Conservation (phyloP, 2,888 invertebrate genomes). For the Villa cingulata region DNA sequence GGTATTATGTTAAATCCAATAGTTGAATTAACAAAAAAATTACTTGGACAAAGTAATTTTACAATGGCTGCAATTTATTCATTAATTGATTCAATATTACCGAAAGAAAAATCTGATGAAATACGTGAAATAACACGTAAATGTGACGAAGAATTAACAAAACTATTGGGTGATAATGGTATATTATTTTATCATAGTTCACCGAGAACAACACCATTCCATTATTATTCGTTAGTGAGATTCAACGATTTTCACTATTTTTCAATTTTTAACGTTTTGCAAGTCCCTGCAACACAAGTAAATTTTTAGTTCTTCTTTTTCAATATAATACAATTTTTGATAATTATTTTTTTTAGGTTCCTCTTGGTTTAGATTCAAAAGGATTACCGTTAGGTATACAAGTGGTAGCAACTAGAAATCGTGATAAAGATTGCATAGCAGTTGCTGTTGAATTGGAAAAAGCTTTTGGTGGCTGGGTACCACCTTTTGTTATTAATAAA, state of each 20-base stretch:
- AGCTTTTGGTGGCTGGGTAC: slow-evolving; percentile 81
- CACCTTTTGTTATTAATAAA: slow-evolving; percentile 40
- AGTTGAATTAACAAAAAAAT: slow-evolving; percentile 45
- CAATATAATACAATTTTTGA: not conserved
- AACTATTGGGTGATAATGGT: slow-evolving; percentile 60
- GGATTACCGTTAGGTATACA: slow-evolving; percentile 83
- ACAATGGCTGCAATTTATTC: slow-evolving; percentile 55
- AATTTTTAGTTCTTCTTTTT: slow-evolving; percentile 9
- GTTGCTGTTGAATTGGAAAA: slow-evolving; percentile 78
- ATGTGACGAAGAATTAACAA: slow-evolving; percentile 46
- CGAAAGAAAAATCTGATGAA: slow-evolving; percentile 49
- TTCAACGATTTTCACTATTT: slow-evolving; percentile 78
- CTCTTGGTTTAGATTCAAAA: slow-evolving; percentile 65
- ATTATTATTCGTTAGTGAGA: slow-evolving; percentile 61
- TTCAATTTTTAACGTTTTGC: slow-evolving; percentile 70
- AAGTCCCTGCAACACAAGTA: slow-evolving; percentile 71
- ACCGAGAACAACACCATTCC: slow-evolving; percentile 67
- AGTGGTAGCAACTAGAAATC: slow-evolving; percentile 66
- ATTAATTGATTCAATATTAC: slow-evolving; percentile 50
- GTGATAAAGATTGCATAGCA: slow-evolving; percentile 77
- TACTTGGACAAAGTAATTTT: slow-evolving; percentile 47
- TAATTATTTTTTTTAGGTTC: slow-evolving; percentile 35
- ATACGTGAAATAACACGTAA: slow-evolving; percentile 45
- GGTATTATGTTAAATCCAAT: slow-evolving; percentile 42
- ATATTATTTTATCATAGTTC: slow-evolving; percentile 72